These are phyloP conservation scores for Melinaea menophilus DNA, from an alignment of 2,888 invertebrate genomes.

Conservation along the genomic window DNA sequence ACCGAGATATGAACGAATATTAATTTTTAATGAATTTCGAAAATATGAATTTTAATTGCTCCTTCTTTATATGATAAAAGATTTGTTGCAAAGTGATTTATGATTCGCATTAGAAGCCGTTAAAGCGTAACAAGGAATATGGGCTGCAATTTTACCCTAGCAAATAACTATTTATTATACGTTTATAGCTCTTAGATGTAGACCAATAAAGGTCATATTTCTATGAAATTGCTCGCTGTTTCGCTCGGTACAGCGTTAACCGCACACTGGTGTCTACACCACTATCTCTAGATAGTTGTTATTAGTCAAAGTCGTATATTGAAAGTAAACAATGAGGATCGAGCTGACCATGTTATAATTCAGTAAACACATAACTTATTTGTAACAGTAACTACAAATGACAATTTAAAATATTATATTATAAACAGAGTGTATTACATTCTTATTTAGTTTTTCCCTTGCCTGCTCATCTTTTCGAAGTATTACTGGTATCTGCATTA, in stretches of 20 bases:
- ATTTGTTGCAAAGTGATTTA: conserved; percentile 17
- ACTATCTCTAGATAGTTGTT: conserved; percentile 37
- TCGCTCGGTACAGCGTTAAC: conserved; percentile 36
- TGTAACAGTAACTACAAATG: too few relatives aligned
- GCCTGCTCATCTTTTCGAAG: too few relatives aligned
- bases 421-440: too few relatives aligned
- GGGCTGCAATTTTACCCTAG: conserved; percentile 17
- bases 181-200: conserved; percentile 1
- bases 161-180: conserved; percentile 9
- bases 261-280: conserved; percentile 30
- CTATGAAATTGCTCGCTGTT: conserved; percentile 11
- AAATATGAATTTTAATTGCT: too few relatives aligned
- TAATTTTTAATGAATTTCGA: too few relatives aligned
- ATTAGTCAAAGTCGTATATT: conserved; percentile 59
- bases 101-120: conserved; percentile 22
- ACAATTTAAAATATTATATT: too few relatives aligned
- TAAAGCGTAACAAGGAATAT: conserved; percentile 13
- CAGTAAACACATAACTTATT: conserved; percentile 64
- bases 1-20: too few relatives aligned
- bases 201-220: conserved; percentile 16
- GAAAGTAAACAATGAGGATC: conserved; percentile 57
- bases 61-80: too few relatives aligned
- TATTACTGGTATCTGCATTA: too few relatives aligned
- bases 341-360: conserved; percentile 43
- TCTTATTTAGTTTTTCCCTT: too few relatives aligned